Conservation (phyloP, 1,140 invertebrate genomes). For the Drosophila sturtevanti region DNA sequence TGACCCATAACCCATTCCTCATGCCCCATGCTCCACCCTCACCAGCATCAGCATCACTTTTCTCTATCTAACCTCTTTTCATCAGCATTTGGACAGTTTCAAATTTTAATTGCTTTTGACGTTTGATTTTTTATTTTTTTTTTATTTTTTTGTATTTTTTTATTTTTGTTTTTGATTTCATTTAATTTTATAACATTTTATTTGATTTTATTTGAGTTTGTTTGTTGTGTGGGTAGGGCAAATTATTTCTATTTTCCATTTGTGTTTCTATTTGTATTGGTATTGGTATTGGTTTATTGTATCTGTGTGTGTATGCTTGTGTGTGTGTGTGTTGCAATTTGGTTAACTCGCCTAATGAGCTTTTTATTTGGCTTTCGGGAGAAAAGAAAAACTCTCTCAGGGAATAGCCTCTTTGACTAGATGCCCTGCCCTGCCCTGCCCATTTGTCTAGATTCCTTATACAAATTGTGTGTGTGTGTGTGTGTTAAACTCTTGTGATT, state of each 20-base stretch:
- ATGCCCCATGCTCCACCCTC: not conserved
- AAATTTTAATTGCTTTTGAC: conserved; percentile 69
- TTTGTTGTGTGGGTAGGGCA: conserved; percentile 14
- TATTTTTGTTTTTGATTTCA: not conserved
- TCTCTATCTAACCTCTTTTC: not conserved
- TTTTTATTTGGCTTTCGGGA: conserved; percentile 60
- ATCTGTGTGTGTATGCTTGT: not conserved
- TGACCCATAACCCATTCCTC: too few species aligned
- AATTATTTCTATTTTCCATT: conserved; percentile 12
- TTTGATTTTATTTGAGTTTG: conserved; percentile 58
- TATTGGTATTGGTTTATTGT: not conserved
- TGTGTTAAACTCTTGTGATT: conserved; percentile 69
- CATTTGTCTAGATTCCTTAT: conserved; percentile 45
- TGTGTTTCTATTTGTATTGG: conserved; percentile 11
- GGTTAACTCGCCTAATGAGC: conserved; percentile 71
- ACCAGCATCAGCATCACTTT: not conserved
- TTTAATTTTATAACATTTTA: conserved; percentile 32
- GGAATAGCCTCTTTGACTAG: not conserved
- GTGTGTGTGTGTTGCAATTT: conserved; percentile 58
- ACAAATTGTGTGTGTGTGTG: conserved; percentile 46
- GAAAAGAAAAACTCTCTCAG: conserved; percentile 17
- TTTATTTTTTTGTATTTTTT: not conserved
- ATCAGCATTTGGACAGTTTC: conserved; percentile 56
- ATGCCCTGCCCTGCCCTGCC: conserved; percentile 9
- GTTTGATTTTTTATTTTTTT: conserved; percentile 30